Evolutionary conservation across 2,797 vertebrate species (phyloP).

Genomic region (Esox masquinongy): DNA sequence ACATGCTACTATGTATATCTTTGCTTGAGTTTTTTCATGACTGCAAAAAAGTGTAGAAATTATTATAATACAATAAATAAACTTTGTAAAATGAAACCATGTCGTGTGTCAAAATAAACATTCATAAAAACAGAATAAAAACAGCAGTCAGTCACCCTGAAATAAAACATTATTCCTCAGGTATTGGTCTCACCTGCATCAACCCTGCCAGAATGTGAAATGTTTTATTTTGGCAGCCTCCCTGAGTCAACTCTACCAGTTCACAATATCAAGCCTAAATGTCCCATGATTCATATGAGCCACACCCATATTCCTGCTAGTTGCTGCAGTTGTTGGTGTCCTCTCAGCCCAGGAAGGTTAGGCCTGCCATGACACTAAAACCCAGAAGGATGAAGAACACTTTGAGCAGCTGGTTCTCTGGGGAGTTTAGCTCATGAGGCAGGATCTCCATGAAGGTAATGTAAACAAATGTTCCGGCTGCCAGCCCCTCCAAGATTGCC

Average conservation of each 20-base stretch:
- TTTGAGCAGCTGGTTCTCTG: constrained; percentile 80
- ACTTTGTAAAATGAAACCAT: background rate
- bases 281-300: background rate
- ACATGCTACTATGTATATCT: background rate
- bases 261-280: background rate
- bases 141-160: background rate
- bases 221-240: background rate
- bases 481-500: constrained; percentile 82
- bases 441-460: constrained; percentile 93
- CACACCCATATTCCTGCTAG: background rate
- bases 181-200: background rate
- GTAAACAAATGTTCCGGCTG: constrained; percentile 87
- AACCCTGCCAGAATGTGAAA: background rate
- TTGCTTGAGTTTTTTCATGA: background rate
- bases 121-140: constrained; percentile 4
- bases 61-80: background rate
- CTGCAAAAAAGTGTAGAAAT: background rate
- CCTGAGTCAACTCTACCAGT: background rate
- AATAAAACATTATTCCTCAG: background rate
- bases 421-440: constrained; percentile 84
- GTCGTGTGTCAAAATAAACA: constrained; percentile 6
- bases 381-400: constrained; percentile 84
- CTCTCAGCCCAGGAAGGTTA: constrained; percentile 79
- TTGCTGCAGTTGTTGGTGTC: background rate
- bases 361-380: constrained; percentile 82